A percentile compares a stretch with the other conserved stretches of the same genome.
phyloP scores from a whole-genome alignment of 2,888 invertebrate species.

The Thumatha senex region DNA sequence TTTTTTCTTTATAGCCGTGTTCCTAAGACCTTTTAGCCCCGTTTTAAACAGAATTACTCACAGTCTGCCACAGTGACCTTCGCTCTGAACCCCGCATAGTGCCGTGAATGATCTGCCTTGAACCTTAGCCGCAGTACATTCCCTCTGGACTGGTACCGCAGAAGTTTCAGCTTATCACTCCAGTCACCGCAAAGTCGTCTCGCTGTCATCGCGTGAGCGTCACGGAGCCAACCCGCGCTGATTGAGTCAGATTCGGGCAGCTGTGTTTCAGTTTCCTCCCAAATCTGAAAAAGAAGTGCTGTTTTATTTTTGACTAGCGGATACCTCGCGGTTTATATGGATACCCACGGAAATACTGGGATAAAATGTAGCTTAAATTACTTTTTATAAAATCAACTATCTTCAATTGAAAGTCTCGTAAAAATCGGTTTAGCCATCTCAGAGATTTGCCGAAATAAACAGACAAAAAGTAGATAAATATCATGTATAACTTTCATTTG shows the following conservation, averaged over 20 bases:
- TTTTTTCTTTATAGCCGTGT: no score
- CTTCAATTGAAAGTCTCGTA: no score
- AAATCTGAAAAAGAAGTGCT: slow-evolving; percentile 49
- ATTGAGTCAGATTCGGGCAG: slow-evolving; percentile 67
- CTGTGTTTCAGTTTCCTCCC: slow-evolving; percentile 66
- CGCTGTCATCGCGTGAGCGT: slow-evolving; percentile 51
- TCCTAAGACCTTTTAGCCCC: no score
- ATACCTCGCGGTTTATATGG: no score
- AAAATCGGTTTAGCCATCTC: no score
- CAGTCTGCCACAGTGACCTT: slow-evolving; percentile 89
- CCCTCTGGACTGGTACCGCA: slow-evolving; percentile 85
- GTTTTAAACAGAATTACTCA: slow-evolving; percentile 83
- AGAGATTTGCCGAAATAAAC: no score
- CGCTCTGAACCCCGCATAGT: slow-evolving; percentile 89
- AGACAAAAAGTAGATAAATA: background rate
- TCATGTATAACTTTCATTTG: background rate
- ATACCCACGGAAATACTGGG: no score
- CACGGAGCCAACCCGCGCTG: slow-evolving; percentile 69
- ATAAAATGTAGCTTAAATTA: no score
- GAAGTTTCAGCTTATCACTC: slow-evolving; percentile 89
- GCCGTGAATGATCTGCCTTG: slow-evolving; percentile 90
- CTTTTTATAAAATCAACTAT: no score
- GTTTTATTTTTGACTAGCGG: background rate
- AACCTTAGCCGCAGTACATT: slow-evolving; percentile 87
- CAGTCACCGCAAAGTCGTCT: slow-evolving; percentile 90